phyloP scores from a whole-genome alignment of 1,140 invertebrate genomes.

The Scaptomyza hsui region DNA sequence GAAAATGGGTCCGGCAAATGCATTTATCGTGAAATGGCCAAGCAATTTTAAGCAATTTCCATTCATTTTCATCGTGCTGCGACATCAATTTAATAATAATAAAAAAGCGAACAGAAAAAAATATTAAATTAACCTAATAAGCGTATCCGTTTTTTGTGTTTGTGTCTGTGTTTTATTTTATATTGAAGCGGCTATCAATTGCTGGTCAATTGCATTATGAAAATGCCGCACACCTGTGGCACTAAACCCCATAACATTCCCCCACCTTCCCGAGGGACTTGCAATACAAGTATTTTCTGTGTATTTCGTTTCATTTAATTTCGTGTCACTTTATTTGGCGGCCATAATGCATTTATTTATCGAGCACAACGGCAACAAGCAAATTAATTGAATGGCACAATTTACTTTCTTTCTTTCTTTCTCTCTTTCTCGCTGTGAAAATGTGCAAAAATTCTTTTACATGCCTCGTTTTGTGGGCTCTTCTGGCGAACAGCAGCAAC shows the following conservation, averaged over 20 bases:
- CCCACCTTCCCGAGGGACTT: background rate
- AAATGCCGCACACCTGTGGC: conserved; percentile 8
- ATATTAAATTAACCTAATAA: conserved; percentile 2
- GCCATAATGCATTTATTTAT: conserved; percentile 44
- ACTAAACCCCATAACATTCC: too few relatives aligned
- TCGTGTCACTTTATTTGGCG: conserved; percentile 17
- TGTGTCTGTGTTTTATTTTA: background rate
- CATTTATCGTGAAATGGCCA: conserved; percentile 30
- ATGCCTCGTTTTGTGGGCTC: background rate
- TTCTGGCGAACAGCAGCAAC: background rate
- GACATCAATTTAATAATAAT: conserved; percentile 3
- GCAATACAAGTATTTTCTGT: background rate
- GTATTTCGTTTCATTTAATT: background rate
- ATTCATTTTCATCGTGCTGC: conserved; percentile 11
- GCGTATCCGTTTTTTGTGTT: background rate
- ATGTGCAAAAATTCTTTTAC: conserved; percentile 43
- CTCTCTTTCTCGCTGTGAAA: background rate
- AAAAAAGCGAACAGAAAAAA: background rate
- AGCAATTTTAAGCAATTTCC: conserved; percentile 9
- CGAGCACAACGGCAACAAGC: conserved; percentile 38
- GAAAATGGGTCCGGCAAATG: conserved; percentile 13
- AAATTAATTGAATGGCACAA: conserved; percentile 77
- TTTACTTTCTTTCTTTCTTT: conserved; percentile 31
- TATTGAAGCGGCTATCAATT: conserved; percentile 10
- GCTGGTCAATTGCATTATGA: conserved; percentile 20